A percentile compares a stretch with the other conserved stretches of the same genome.
phyloP scores from a whole-genome alignment of 1,140 invertebrate genomes.

The Drosophila mayri region DNA sequence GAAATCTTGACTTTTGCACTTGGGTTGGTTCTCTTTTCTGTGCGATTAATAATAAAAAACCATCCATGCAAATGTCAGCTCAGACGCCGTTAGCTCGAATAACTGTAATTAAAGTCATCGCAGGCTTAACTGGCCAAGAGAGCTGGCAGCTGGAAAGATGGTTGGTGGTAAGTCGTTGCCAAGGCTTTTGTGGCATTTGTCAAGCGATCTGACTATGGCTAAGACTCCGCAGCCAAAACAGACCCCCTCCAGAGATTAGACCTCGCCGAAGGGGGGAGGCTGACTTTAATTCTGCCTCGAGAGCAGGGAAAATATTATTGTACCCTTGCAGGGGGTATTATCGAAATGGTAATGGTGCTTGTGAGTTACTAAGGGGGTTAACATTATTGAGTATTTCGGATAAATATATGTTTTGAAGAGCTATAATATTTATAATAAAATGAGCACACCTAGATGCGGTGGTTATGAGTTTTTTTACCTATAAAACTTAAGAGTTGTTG shows the following conservation, averaged over 20 bases:
- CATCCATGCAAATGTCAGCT: constrained; percentile 70
- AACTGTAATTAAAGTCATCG: constrained; percentile 73
- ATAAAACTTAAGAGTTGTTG: not conserved
- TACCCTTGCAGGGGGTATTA: constrained; percentile 7
- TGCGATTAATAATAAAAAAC: constrained; percentile 9
- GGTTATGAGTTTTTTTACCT: not conserved
- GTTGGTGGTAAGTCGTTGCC: constrained; percentile 54
- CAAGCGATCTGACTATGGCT: constrained; percentile 28
- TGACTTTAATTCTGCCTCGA: constrained; percentile 55
- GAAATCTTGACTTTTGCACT: constrained; percentile 50
- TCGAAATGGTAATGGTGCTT: not conserved
- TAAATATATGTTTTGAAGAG: not conserved
- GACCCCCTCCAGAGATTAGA: constrained; percentile 29
- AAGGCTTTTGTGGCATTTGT: constrained; percentile 71
- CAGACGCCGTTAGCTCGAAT: constrained; percentile 62
- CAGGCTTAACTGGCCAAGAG: constrained; percentile 34
- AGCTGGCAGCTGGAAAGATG: constrained; percentile 15
- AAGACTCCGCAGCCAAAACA: not conserved
- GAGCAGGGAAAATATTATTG: constrained; percentile 65
- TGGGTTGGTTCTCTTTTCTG: constrained; percentile 19
- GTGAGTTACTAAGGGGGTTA: not conserved
- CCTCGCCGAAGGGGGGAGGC: constrained; percentile 20
- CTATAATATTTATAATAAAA: not conserved
- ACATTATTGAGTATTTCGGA: not conserved
- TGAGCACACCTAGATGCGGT: not conserved